Evolutionary conservation across 2,113 vertebrate genomes (phyloP).

Genomic region (Chitala chitala): DNA sequence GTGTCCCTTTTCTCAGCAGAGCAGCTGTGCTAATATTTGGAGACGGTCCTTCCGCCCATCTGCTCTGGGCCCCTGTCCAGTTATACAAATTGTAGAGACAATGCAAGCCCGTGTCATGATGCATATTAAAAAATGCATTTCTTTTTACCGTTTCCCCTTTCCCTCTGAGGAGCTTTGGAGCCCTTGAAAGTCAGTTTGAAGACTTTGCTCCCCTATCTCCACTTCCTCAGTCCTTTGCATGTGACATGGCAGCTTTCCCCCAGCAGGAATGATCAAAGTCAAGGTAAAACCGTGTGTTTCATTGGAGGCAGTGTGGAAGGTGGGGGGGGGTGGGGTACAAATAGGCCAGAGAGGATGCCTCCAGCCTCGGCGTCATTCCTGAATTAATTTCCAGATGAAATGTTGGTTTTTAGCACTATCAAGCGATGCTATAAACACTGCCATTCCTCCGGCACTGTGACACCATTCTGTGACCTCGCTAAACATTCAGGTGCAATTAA

Average conservation of each 20-base stretch:
- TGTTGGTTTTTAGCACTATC: slow-evolving; percentile 35
- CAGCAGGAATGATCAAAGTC: slow-evolving; percentile 40
- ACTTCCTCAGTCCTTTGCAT: slow-evolving; percentile 11
- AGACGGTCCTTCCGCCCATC: slow-evolving; percentile 16
- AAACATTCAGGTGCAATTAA: slow-evolving; percentile 73
- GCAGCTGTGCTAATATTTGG: slow-evolving; percentile 24
- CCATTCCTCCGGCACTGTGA: slow-evolving; percentile 44
- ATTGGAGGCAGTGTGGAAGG: neutral
- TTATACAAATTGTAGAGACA: slow-evolving; percentile 6
- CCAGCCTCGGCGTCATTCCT: slow-evolving; percentile 25
- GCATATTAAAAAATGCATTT: neutral
- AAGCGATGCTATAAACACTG: slow-evolving; percentile 39
- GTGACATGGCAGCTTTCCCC: slow-evolving; percentile 30
- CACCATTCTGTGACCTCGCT: slow-evolving; percentile 58
- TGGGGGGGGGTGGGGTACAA: neutral
- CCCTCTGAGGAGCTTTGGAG: neutral
- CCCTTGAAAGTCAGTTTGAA: neutral
- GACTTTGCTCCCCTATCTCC: slow-evolving; percentile 16
- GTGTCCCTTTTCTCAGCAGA: neutral
- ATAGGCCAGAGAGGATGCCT: slow-evolving; percentile 7
- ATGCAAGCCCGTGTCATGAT: slow-evolving; percentile 8
- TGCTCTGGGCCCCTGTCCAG: neutral
- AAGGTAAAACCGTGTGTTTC: slow-evolving; percentile 29
- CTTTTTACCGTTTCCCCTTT: neutral
- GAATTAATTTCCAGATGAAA: slow-evolving; percentile 41